phyloP scores from a whole-genome alignment of 2,888 invertebrate genomes.

The Odontocerum albicorne region DNA sequence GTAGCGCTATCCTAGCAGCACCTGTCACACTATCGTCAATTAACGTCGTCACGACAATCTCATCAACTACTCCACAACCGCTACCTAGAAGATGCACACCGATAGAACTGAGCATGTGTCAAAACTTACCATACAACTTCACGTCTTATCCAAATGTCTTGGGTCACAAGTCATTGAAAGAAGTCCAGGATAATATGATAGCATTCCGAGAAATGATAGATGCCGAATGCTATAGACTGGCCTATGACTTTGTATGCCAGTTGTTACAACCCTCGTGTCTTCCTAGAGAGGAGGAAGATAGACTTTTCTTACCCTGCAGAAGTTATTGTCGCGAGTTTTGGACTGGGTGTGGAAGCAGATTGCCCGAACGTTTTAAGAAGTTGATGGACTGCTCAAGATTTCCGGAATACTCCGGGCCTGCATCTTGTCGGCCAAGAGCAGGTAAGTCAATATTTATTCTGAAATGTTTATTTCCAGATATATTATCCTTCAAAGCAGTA shows the following conservation, averaged over 20 bases:
- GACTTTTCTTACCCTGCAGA: constrained; percentile 72
- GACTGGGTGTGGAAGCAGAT: constrained; percentile 76
- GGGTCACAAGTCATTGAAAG: constrained; percentile 64
- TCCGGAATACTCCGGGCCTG: constrained; percentile 75
- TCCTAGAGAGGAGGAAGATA: constrained; percentile 49
- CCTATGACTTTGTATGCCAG: constrained; percentile 88
- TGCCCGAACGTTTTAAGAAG: constrained; percentile 70
- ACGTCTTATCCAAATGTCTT: constrained; percentile 85
- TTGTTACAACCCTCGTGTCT: constrained; percentile 80
- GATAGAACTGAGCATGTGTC: constrained; percentile 69
- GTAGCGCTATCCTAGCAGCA: constrained; percentile 52
- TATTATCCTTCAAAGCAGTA: no score
- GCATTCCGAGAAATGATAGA: constrained; percentile 85
- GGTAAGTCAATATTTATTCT: constrained; percentile 52
- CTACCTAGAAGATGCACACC: constrained; percentile 68
- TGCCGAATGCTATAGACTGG: constrained; percentile 85
- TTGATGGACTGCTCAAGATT: constrained; percentile 77
- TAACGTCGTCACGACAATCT: constrained; percentile 48
- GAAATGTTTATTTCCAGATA: no score
- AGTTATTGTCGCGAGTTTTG: constrained; percentile 85
- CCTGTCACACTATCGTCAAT: constrained; percentile 47
- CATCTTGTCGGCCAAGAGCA: constrained; percentile 76
- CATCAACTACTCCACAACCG: constrained; percentile 57
- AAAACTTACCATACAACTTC: constrained; percentile 71
- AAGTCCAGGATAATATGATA: constrained; percentile 75